Percentiles rank a stretch among this genome's conserved stretches.
These are phyloP conservation scores for Amphimedon queenslandica DNA, from an alignment of 37 sponge, comb jelly and placozoan genomes.

Conservation along the genomic window DNA sequence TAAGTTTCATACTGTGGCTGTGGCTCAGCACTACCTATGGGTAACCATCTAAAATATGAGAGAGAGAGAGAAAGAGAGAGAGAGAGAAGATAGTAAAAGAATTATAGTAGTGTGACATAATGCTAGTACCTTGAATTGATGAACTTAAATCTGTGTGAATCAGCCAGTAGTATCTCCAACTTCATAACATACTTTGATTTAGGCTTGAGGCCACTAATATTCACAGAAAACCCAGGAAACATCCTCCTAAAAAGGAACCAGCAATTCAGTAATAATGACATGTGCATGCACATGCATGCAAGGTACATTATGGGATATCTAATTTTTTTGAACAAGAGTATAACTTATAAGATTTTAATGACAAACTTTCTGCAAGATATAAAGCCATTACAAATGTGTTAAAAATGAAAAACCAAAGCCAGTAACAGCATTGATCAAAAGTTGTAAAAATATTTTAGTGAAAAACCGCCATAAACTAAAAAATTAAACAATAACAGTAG, in stretches of 20 bases:
- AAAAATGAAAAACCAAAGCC: no score
- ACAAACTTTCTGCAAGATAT: no score
- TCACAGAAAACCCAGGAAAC: conserved; percentile 83
- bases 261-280: background rate
- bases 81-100: background rate
- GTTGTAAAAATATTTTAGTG: no score
- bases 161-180: conserved; percentile 82
- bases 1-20: conserved; percentile 39
- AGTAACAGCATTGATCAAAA: no score
- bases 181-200: conserved; percentile 83
- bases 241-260: conserved; percentile 62
- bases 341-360: no score
- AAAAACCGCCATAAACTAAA: no score
- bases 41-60: conserved; percentile 55
- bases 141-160: conserved; percentile 86
- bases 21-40: conserved; percentile 73
- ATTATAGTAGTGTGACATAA: background rate
- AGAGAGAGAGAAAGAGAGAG: background rate
- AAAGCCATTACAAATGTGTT: no score
- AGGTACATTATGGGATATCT: no score
- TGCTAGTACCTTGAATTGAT: conserved; percentile 41
- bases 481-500: no score
- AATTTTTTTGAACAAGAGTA: no score
- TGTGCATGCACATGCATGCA: background rate
- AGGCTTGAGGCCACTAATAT: conserved; percentile 74